A percentile compares a stretch with the other conserved stretches of the same genome.
These are phyloP conservation scores for Drosophila sproati DNA, from an alignment of 1,140 invertebrate genomes.

Conservation along the genomic window DNA sequence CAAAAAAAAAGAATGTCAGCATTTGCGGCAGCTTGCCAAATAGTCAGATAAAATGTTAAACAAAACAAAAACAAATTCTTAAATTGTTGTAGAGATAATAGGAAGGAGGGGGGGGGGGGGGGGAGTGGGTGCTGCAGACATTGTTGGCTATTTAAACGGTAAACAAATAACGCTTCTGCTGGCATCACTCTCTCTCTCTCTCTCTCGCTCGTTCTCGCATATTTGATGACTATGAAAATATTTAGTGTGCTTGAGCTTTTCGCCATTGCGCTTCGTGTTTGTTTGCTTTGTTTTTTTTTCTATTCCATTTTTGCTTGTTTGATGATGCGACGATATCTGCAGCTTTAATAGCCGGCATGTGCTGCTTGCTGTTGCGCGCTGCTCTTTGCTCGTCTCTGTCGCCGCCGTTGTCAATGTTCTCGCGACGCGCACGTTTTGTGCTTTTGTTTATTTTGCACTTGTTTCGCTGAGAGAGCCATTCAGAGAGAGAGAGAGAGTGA, in stretches of 20 bases:
- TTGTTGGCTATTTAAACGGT: constrained; percentile 26
- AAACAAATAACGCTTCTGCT: constrained; percentile 34
- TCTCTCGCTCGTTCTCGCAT: neutral
- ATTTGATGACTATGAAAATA: constrained; percentile 69
- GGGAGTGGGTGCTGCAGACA: neutral
- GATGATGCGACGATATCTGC: constrained; percentile 25
- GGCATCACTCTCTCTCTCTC: neutral
- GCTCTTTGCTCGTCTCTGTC: constrained; percentile 3
- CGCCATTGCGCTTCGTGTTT: constrained; percentile 51
- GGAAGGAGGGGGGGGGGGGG: too few relatives aligned
- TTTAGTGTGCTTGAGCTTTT: constrained; percentile 57
- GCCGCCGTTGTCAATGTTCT: constrained; percentile 13
- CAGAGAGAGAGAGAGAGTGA: neutral
- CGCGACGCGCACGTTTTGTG: constrained; percentile 66
- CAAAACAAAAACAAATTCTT: constrained; percentile 31
- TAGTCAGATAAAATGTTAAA: constrained; percentile 48
- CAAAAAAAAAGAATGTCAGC: constrained; percentile 39
- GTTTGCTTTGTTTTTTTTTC: constrained; percentile 24
- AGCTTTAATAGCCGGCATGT: constrained; percentile 51
- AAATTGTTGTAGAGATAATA: neutral
- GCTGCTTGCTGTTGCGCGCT: neutral
- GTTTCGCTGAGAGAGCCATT: constrained; percentile 12
- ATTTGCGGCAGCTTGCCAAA: constrained; percentile 65
- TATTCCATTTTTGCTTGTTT: constrained; percentile 19
- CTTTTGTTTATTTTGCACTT: constrained; percentile 71